Evolutionary conservation across 1,140 invertebrate genomes (phyloP), one percentile per base, ranked within the genome.

Genomic region (Hyles euphorbiae): DNA sequence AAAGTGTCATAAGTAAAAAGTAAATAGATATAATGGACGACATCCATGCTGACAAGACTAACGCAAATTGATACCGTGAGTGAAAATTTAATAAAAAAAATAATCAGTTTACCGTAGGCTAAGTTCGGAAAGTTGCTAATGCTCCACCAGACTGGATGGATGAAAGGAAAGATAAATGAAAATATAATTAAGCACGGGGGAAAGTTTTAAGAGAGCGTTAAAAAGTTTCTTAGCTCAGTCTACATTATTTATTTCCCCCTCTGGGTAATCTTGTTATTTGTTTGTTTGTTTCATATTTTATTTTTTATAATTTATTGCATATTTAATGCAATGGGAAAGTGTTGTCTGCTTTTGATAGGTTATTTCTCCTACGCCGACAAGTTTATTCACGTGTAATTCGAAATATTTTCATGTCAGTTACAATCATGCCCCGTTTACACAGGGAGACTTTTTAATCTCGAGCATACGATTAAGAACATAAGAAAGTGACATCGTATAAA

Each of bases 101-200:
- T 22, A 48, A 48, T 11, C n/a, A 48, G 12, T 48, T 48, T 61
- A 46, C 61, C 53, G 50, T 54, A 61, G 45, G 58, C 57, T 22
- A 10, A 59, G 45, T 65, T 65, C 50, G 45, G 12, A 5, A 22
- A n/a, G 49, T 66, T 56, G 58, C 58, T 40, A 50, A 45, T 54
- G 56, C 64, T 61, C 54, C 22, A 60, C 40, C 60, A 61, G 56
- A 49, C 50, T 53, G 44, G 63, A 70, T 60, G 67, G 68, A 76
- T 67, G 70, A 76, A 73, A 72, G 60, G 67, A 65, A 78, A 81
- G 79, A 81, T 83, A 79, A 82, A 82, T 86, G 79, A 83, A 83
- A 86, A 81, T 61, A 74, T 82, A 82, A 85, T 82, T 82, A 85
- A 82, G 78, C 74, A 78, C 53, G 74, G 74, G 74, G 61, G 74